Conservation (phyloP, 2,797 vertebrate species). For the Gouania willdenowi region DNA sequence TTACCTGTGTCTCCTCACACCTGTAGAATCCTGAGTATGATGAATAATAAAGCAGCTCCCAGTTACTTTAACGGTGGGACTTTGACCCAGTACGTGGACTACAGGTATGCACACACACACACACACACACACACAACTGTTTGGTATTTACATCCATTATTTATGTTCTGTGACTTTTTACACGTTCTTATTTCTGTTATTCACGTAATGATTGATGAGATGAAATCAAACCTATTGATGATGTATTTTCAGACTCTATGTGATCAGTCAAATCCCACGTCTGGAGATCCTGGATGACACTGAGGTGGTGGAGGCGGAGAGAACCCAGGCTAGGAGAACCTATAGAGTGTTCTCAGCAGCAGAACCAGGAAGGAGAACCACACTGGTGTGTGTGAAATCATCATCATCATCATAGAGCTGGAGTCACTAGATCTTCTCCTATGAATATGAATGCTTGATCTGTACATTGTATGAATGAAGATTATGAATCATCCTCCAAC, state of each 20-base stretch:
- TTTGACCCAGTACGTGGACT: constrained; percentile 72
- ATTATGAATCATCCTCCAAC: no score
- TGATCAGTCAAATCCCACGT: constrained; percentile 77
- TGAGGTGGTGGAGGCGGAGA: constrained; percentile 69
- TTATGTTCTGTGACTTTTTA: no score
- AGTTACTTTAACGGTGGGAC: constrained; percentile 82
- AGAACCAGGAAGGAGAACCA: constrained; percentile 57
- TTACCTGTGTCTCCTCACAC: neutral
- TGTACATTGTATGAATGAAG: no score
- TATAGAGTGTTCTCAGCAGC: constrained; percentile 55
- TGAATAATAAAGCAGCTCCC: constrained; percentile 79
- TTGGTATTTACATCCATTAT: neutral
- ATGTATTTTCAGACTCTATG: constrained; percentile 62
- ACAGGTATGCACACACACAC: constrained; percentile 58
- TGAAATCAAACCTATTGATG: no score
- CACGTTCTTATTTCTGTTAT: no score
- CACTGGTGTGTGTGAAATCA: no score
- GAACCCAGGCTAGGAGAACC: constrained; percentile 65
- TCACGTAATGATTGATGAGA: no score
- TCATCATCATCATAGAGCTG: no score
- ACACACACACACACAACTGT: no score
- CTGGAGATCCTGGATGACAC: constrained; percentile 79
- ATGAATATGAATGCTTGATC: no score
- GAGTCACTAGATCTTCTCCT: no score
- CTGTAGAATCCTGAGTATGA: constrained; percentile 76